These are phyloP conservation scores for Chloromyia formosa DNA, from an alignment of 2,888 invertebrate genomes.

Conservation along the genomic window DNA sequence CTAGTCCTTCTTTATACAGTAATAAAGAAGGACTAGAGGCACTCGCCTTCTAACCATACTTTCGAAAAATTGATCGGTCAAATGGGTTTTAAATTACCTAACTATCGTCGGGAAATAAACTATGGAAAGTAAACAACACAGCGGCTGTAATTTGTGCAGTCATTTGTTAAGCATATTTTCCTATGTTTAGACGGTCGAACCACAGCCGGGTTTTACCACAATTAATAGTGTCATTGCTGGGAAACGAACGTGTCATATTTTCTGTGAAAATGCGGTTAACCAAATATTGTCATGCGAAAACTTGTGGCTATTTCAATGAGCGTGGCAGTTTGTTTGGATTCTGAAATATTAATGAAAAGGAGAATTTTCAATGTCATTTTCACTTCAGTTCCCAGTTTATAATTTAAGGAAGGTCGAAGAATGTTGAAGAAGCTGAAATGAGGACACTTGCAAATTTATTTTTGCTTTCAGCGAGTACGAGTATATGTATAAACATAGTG, in stretches of 20 bases:
- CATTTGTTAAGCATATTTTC: constrained; percentile 35
- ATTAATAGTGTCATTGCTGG: not conserved
- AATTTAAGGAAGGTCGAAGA: too few species aligned
- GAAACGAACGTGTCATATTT: constrained; percentile 12
- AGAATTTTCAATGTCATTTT: too few species aligned
- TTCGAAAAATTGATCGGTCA: not conserved
- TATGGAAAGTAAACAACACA: constrained; percentile 31
- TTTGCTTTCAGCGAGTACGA: too few species aligned
- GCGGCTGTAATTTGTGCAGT: constrained; percentile 30
- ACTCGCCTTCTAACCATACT: constrained; percentile 3
- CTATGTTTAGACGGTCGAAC: not conserved
- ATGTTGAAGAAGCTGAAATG: too few species aligned
- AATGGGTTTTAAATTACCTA: constrained; percentile 39
- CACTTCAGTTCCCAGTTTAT: too few species aligned
- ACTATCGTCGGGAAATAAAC: not conserved
- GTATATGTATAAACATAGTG: too few species aligned
- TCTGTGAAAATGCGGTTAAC: constrained; percentile 6
- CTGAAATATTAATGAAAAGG: too few species aligned
- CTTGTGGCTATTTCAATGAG: too few species aligned
- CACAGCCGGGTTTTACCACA: not conserved
- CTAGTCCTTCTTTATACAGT: too few species aligned
- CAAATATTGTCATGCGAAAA: not conserved
- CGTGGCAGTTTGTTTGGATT: too few species aligned
- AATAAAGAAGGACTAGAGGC: too few species aligned
- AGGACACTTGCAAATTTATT: too few species aligned